A percentile compares a stretch with the other conserved stretches of the same genome.
Evolutionary conservation across 2,888 invertebrate species (phyloP).

Genomic region (Harmothoe impar): DNA sequence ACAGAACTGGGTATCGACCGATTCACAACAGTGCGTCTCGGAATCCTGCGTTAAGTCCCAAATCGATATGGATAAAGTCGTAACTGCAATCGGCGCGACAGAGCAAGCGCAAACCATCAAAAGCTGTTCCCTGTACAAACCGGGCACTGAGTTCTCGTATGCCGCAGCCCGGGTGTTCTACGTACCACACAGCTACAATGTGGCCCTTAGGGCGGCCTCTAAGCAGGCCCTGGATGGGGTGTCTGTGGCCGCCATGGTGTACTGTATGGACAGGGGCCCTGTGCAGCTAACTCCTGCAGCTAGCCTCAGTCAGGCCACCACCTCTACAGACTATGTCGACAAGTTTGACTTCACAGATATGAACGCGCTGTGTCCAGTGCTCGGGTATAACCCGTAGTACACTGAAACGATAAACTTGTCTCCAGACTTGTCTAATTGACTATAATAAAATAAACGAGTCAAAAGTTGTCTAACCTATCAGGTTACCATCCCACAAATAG

Average conservation of each 20-base stretch:
- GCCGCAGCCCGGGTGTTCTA: neutral
- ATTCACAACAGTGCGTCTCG: neutral
- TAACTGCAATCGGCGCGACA: neutral
- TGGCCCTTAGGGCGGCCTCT: neutral
- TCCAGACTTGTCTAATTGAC: too few relatives aligned
- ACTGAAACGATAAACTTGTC: too few relatives aligned
- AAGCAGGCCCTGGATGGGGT: neutral
- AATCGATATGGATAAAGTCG: neutral
- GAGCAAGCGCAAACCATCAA: neutral
- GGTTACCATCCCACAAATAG: too few relatives aligned
- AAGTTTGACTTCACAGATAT: conserved; percentile 22
- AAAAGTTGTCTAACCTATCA: too few relatives aligned
- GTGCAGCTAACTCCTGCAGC: neutral
- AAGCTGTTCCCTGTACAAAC: conserved; percentile 3
- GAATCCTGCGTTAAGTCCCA: neutral
- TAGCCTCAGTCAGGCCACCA: neutral
- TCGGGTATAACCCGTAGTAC: conserved; percentile 40
- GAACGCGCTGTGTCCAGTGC: neutral
- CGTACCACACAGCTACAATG: neutral
- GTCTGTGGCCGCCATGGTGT: neutral
- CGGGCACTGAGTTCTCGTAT: neutral
- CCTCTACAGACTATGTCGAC: neutral
- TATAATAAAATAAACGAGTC: too few relatives aligned
- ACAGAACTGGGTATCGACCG: neutral
- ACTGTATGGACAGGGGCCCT: neutral